A percentile compares a stretch with the other conserved stretches of the same genome.
Evolutionary conservation across 2,113 vertebrate species (phyloP).

Genomic region (Pelodiscus sinensis): DNA sequence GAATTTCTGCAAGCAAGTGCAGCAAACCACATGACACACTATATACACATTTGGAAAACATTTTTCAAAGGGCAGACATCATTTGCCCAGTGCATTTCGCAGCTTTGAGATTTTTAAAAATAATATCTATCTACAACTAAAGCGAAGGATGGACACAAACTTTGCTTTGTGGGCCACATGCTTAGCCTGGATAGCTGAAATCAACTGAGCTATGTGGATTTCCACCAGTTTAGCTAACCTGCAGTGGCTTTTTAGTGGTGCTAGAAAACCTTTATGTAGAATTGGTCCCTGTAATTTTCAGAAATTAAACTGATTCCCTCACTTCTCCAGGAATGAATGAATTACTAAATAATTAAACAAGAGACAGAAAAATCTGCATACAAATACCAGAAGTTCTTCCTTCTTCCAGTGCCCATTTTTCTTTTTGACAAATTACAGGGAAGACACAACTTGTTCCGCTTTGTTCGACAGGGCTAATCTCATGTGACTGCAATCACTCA

Average conservation of each 20-base stretch:
- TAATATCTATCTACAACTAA: neutral
- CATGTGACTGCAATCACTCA: conserved; percentile 81
- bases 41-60: neutral
- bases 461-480: conserved; percentile 80
- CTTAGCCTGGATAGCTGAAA: rapidly evolving
- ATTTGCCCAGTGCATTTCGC: neutral
- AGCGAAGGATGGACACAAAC: conserved; percentile 18
- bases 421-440: conserved; percentile 77
- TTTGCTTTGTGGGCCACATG: neutral
- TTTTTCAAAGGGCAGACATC: neutral
- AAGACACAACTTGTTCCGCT: conserved; percentile 76
- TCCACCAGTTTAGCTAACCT: neutral
- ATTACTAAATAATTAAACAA: conserved; percentile 42
- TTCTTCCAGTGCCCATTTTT: conserved; percentile 70
- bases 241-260: conserved; percentile 34
- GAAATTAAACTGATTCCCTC: conserved; percentile 57
- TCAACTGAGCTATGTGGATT: conserved; percentile 5
- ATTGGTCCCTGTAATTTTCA: conserved; percentile 63
- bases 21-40: neutral
- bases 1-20: neutral
- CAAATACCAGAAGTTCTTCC: conserved; percentile 71
- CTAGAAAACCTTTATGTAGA: conserved; percentile 36
- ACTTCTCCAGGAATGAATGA: conserved; percentile 35
- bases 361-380: conserved; percentile 69
- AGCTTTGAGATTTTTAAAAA: rapidly evolving